Evolutionary conservation across 2,888 invertebrate genomes (phyloP), one percentile per base, ranked within the genome.

Genomic region (Syritta pipiens): DNA sequence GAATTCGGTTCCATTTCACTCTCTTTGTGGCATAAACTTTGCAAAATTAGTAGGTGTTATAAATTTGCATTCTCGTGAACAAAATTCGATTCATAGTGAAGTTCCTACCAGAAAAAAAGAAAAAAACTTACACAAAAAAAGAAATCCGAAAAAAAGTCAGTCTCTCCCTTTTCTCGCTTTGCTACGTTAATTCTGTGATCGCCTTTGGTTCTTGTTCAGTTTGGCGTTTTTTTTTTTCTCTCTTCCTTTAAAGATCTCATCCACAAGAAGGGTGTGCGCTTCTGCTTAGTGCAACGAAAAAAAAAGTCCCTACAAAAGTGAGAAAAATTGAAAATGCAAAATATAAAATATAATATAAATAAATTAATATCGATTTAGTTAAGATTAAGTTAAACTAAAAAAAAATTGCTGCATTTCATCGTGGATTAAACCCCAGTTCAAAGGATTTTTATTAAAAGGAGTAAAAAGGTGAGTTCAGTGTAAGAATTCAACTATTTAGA

Each of bases 231-330:
- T 40, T 68, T 49, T 49, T 48, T 67, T 37, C 67, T 62, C 74
- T 79, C 74, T 79, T 77, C 46, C 53, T 77, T 67, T 44, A 60
- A 79, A 79, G 67, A 79, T 67, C n/a, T n/a, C n/a, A 79, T 55
- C 60, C 48, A 72, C 30, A 51, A 67, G 77, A 79, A 79, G 79
- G 79, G 79, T 79, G 79, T 79, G 74, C 72, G 72, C 67, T 79
- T 57, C 71, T 72, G 79, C 74, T 79, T 79, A 74, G 79, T 79
- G 79, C 72, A 79, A 79, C 79, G 74, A 79, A 72, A 19, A 72
- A 60, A 49, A 59, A 69, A 12, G 44, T n/a, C n/a, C n/a, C n/a
- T n/a, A n/a, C 55, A 67, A 60, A 37, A 65, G 22, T 55, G 48
- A 67, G 55, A 65, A 22, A 42, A 26, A 17, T 28, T 14, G 32